Percentiles rank a stretch among this genome's conserved stretches.
Conservation (phyloP, 1,140 invertebrate genomes). For the Lordiphosa collinella region DNA sequence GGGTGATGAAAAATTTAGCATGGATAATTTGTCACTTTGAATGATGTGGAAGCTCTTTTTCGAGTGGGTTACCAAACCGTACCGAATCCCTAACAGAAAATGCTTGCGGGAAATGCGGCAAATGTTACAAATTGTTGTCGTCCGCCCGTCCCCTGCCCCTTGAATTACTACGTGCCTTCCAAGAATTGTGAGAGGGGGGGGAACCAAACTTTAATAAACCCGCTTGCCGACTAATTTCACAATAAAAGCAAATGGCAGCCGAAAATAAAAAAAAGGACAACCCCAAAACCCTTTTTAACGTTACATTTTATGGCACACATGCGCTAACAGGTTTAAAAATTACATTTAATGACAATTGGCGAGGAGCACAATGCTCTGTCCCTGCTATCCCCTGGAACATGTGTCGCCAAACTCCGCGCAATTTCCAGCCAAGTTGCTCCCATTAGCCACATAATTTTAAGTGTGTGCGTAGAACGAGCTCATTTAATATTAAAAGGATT, state of each 20-base stretch:
- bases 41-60: conserved; percentile 64
- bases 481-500: conserved; percentile 78
- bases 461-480: conserved; percentile 70
- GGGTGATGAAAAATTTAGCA: conserved; percentile 67
- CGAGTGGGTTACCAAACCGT: conserved; percentile 50
- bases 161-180: conserved; percentile 1
- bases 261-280: conserved; percentile 13
- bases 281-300: conserved; percentile 56
- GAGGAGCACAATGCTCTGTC: conserved; percentile 23
- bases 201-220: conserved; percentile 65
- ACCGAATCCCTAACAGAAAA: conserved; percentile 21
- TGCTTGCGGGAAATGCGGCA: conserved; percentile 73
- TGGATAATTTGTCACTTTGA: conserved; percentile 77
- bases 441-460: conserved; percentile 78
- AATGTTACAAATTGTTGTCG: conserved; percentile 77
- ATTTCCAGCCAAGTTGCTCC: conserved; percentile 75
- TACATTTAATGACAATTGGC: conserved; percentile 77
- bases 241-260: conserved; percentile 65
- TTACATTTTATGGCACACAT: conserved; percentile 65
- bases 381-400: conserved; percentile 43
- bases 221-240: conserved; percentile 72
- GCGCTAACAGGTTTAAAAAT: conserved; percentile 76
- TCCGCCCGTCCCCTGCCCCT: conserved; percentile 12
- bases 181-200: conserved; percentile 6
- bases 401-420: conserved; percentile 61